Conservation (phyloP, 2,113 vertebrate genomes). For the Azemiops feae region DNA sequence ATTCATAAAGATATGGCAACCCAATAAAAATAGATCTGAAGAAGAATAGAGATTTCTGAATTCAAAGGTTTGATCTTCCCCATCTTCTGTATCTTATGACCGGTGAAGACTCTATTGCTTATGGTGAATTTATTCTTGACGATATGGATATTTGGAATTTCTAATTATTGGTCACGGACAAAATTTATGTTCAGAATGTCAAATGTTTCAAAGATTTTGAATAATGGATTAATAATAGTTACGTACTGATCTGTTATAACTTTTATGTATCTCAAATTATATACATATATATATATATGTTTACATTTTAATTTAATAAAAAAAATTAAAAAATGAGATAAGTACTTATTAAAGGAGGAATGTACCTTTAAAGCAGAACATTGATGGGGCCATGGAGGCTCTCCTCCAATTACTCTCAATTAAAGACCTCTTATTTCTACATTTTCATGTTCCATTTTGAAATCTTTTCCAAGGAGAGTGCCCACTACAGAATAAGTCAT, state of each 20-base stretch:
- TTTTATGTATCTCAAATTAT: slow-evolving; percentile 8
- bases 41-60: neutral
- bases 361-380: slow-evolving; percentile 10
- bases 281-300: neutral
- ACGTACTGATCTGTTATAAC: neutral
- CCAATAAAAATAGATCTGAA: neutral
- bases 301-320: neutral
- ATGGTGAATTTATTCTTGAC: neutral
- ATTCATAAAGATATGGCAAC: neutral
- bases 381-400: neutral
- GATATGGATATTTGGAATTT: neutral
- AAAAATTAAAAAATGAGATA: neutral
- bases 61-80: neutral
- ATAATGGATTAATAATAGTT: neutral
- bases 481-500: slow-evolving; percentile 32
- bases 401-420: neutral
- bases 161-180: neutral
- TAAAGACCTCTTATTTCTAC: slow-evolving; percentile 1
- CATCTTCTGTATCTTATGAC: neutral
- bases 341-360: slow-evolving; percentile 11
- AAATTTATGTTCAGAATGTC: neutral
- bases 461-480: slow-evolving; percentile 16
- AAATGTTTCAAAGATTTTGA: neutral
- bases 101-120: neutral
- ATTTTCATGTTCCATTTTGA: neutral